Percentiles rank a stretch among this genome's conserved stretches.
These are phyloP conservation scores for Chaenogobius annularis DNA, from an alignment of 2,113 vertebrate genomes.

Conservation along the genomic window DNA sequence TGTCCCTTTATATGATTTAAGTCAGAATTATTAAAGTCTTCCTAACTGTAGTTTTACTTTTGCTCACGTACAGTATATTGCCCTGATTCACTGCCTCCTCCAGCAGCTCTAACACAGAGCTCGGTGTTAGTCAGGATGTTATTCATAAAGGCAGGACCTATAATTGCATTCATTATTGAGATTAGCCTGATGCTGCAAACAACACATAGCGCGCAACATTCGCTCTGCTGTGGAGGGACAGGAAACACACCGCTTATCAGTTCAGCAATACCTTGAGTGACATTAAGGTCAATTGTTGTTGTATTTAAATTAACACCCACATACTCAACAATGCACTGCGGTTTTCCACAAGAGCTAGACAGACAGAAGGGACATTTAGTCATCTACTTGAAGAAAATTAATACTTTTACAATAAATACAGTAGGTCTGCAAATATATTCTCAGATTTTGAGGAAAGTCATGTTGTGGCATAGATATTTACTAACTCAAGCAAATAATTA, in stretches of 20 bases:
- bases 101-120: slow-evolving; percentile 13
- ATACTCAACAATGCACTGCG: slow-evolving; percentile 6
- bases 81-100: slow-evolving; percentile 13
- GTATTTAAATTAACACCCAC: slow-evolving; percentile 35
- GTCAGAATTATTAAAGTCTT: background rate
- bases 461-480: too few relatives aligned
- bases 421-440: too few relatives aligned
- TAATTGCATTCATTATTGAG: slow-evolving; percentile 68
- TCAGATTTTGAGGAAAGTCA: too few relatives aligned
- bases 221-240: slow-evolving; percentile 27
- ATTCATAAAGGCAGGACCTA: slow-evolving; percentile 59
- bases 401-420: background rate
- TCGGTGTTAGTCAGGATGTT: slow-evolving; percentile 53
- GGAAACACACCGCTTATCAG: slow-evolving; percentile 35
- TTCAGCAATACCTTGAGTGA: slow-evolving; percentile 23
- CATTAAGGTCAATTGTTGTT: slow-evolving; percentile 24
- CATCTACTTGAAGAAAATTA: background rate
- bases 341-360: slow-evolving; percentile 9
- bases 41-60: background rate
- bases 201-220: slow-evolving; percentile 36
- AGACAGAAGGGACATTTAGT: background rate
- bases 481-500: too few relatives aligned
- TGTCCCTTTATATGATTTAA: background rate
- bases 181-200: slow-evolving; percentile 60
- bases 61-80: background rate